These are phyloP conservation scores for Phaetusa simplex DNA, from an alignment of 2,113 vertebrate genomes.

Conservation along the genomic window DNA sequence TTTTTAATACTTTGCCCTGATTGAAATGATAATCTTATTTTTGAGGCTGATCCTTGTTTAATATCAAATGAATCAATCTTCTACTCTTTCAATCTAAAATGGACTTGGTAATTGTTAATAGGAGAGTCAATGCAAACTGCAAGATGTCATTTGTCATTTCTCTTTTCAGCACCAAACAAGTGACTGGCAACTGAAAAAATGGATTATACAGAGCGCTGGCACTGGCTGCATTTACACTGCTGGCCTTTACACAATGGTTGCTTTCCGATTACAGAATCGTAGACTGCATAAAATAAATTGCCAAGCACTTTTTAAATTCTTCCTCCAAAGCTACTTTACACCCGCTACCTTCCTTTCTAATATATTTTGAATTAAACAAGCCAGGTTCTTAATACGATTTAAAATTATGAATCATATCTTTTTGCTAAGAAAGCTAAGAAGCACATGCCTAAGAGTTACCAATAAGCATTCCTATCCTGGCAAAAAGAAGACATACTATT, in stretches of 20 bases:
- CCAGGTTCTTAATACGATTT: neutral
- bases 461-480: neutral
- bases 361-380: neutral
- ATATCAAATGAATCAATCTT: neutral
- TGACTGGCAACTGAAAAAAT: neutral
- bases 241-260: neutral
- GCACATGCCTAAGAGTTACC: neutral
- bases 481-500: neutral
- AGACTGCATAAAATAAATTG: neutral
- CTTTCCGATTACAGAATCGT: neutral
- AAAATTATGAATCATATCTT: neutral
- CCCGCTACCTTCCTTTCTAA: neutral
- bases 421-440: neutral
- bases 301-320: neutral
- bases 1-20: neutral
- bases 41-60: neutral
- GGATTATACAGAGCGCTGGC: neutral
- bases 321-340: neutral
- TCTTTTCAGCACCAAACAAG: conserved; percentile 5
- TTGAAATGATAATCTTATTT: neutral
- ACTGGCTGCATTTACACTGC: neutral
- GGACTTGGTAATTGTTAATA: conserved; percentile 1
- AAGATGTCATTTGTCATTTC: neutral
- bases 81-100: neutral
- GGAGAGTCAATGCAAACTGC: neutral